Conservation (phyloP, 2,797 vertebrate species). For the Aselliscus stoliczkanus region DNA sequence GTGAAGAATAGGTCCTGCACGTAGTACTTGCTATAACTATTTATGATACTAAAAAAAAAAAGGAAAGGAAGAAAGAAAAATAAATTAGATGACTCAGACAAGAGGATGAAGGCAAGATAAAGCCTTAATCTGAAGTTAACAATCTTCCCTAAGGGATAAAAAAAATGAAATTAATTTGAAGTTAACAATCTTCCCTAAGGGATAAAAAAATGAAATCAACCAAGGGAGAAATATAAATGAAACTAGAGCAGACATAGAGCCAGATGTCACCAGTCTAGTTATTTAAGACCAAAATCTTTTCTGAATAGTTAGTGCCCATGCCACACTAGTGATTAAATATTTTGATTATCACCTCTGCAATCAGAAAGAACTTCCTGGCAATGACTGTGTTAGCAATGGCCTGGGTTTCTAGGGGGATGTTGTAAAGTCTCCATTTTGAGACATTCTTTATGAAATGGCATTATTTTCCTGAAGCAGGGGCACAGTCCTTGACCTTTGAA, state of each 20-base stretch:
- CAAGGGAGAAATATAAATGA: not conserved
- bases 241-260: not conserved
- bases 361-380: not conserved
- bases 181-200: constrained; percentile 34
- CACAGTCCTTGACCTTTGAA: not conserved
- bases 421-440: not conserved
- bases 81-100: constrained; percentile 30
- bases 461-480: not conserved
- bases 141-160: not conserved
- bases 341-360: not conserved
- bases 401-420: not conserved
- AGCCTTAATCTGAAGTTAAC: constrained; percentile 33
- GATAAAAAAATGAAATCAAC: not conserved
- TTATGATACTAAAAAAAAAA: not conserved
- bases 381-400: not conserved
- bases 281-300: not conserved
- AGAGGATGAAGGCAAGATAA: not conserved
- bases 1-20: not conserved
- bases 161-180: not conserved
- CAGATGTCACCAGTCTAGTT: not conserved
- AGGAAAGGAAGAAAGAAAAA: not conserved
- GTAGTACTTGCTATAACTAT: not conserved
- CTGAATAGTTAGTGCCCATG: not conserved
- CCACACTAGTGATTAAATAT: not conserved
- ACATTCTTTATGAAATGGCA: not conserved